Evolutionary conservation across 2,797 vertebrate species (phyloP), one percentile per base, ranked within the genome.

Genomic region (Chrysolophus pictus): DNA sequence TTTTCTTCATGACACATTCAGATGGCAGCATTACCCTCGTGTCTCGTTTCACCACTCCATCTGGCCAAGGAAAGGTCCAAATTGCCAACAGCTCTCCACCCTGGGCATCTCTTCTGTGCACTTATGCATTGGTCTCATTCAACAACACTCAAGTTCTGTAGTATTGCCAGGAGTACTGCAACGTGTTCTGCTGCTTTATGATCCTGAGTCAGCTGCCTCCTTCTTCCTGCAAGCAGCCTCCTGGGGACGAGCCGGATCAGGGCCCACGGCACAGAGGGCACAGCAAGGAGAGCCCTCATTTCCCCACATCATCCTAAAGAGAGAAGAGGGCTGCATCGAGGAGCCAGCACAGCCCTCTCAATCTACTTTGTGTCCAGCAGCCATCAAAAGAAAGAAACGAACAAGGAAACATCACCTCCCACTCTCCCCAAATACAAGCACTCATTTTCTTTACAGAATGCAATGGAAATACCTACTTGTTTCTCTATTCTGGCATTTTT

Each of bases 261-360:
- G 60, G 33, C 22, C 56, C 13, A n/a, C 3, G n/a, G 56, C 56
- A 59, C 56, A 58, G 31, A 5, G 11, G 33, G 56, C 56, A 22
- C n/a, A 58, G 56, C 56, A 58, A 58, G 19, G 56, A 59, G 21
- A 13, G n/a, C 21, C 56, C 55, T 33, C 18, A n/a, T 18, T 33
- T 11, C 6, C 12, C 22, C 56, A 59, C 19, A 33, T 14, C 49
- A 28, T 1, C 60, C 37, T 26, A 1, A 28, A 69, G 56, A 10
- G 69, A 21, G 46, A 6, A 65, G 28, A 71, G 10, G 7, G 37
- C 0, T 14, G 37, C 82, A 17, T 39, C 7, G 12, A 60, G 77
- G 80, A 42, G 17, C 19, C 0, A 0, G 22, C 14, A 44, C 3
- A 42, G 42, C 7, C 7, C 26, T 49, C 29, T 4, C 8, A 17